Percentiles rank a stretch among this genome's conserved stretches.
phyloP scores from a whole-genome alignment of 30 jellyfish, hydroid and myxozoan genomes.

The Chironex yamaguchii region DNA sequence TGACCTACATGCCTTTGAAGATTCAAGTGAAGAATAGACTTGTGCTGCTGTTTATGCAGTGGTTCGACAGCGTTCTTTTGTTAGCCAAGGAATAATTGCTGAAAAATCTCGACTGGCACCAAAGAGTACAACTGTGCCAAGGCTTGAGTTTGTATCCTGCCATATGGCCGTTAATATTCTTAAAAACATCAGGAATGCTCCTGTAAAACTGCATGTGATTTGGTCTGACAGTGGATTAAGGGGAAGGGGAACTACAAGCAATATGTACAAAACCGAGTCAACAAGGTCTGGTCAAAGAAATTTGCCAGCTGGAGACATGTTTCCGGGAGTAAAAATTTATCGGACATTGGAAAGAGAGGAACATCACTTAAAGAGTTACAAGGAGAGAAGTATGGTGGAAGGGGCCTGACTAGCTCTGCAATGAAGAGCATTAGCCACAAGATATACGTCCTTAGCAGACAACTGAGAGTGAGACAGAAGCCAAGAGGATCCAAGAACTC shows the following conservation, averaged over 20 bases:
- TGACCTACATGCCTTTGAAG: constrained; percentile 76
- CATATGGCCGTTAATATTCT: constrained; percentile 69
- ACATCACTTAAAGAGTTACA: neutral
- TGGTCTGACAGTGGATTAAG: constrained; percentile 53
- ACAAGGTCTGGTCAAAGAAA: neutral
- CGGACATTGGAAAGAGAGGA: neutral
- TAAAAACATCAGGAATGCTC: constrained; percentile 23
- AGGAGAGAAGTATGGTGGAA: neutral
- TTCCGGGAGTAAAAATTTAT: neutral
- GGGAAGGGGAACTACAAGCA: constrained; percentile 53
- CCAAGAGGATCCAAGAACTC: no score
- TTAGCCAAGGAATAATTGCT: constrained; percentile 59
- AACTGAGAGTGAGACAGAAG: no score
- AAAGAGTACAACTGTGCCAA: constrained; percentile 56
- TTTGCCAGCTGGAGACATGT: neutral
- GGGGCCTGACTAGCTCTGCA: neutral
- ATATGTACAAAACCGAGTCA: neutral
- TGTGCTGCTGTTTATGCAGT: constrained; percentile 76
- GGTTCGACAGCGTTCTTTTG: constrained; percentile 47
- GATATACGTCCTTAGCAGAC: no score
- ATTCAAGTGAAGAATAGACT: constrained; percentile 68
- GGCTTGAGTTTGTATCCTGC: constrained; percentile 53
- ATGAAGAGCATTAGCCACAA: neutral
- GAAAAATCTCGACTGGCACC: constrained; percentile 48
- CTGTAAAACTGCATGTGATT: neutral